Evolutionary conservation across 2,888 invertebrate genomes (phyloP), one percentile per base, ranked within the genome.

Genomic region (Lycia hirtaria): DNA sequence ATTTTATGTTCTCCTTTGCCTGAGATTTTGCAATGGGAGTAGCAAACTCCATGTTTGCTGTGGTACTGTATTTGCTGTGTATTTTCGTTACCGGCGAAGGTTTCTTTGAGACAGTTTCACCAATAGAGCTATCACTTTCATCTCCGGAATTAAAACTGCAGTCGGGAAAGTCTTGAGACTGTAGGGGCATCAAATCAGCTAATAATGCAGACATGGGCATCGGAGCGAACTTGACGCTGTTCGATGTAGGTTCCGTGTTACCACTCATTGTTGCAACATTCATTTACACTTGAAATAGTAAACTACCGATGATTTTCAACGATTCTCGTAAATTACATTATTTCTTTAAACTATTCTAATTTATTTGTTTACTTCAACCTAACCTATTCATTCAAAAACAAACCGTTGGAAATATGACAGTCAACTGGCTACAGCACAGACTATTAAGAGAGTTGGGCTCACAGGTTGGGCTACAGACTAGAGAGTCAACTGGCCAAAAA

Each of bases 131-230:
- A 49, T 90, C 88, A 49, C 87, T 89, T 0, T 87, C 89, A 43
- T 87, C 87, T 12, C 69, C 79, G 3, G 85, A 84, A 4, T 72
- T 67, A 55, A 78, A 84, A 68, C 88, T 87, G 10, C 77, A 70
- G 32, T 88, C 85, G 1, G 78, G 80, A 38, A 80, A 83, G 32
- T 83, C 78, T 43, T 78, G 67, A 28, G 77, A 72, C 61, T 85
- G 78, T 43, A 89, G 63, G 30, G 87, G 81, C 78, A 80, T 78
- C 64, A 92, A 80, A 68, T 84, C 86, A 1, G 89, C 89, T 14
- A 92, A 69, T 67, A 92, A 80, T 53, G 81, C 87, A 54, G 91
- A 87, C 81, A 92, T 86, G 10, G 92, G 90, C 87, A 92, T 85
- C 10, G 92, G 92, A 32, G 83, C 79, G 62, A 89, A 90, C 64